phyloP scores from a whole-genome alignment of 2,797 vertebrate species.

The Coregonus suidteri region DNA sequence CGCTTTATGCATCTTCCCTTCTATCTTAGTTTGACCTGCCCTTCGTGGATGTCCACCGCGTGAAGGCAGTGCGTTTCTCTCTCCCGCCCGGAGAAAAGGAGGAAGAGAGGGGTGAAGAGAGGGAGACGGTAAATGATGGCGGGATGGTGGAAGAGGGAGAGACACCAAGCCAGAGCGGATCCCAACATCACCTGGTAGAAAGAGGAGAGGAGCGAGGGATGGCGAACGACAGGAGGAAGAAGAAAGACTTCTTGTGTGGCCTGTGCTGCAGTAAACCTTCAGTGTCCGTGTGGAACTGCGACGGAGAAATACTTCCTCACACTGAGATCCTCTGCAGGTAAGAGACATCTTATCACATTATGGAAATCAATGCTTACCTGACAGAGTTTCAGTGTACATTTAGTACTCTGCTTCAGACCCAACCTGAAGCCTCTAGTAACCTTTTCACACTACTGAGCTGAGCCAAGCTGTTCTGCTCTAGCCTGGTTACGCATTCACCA shows the following conservation, averaged over 20 bases:
- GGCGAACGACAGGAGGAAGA: not conserved
- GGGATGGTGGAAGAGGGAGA: constrained; percentile 21
- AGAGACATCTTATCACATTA: not conserved
- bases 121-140: not conserved
- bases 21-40: constrained; percentile 81
- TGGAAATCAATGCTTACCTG: not conserved
- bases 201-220: constrained; percentile 9
- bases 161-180: constrained; percentile 53
- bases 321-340: constrained; percentile 75
- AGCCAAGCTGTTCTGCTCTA: no score
- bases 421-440: no score
- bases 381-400: not conserved
- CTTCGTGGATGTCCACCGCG: constrained; percentile 83
- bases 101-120: constrained; percentile 26
- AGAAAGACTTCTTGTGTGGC: constrained; percentile 61
- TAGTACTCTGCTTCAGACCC: not conserved
- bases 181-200: constrained; percentile 63
- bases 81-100: constrained; percentile 45
- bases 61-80: constrained; percentile 77
- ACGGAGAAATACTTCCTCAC: constrained; percentile 79
- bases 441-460: no score
- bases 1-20: not conserved
- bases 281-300: constrained; percentile 83
- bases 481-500: not conserved
- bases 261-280: constrained; percentile 69